Evolutionary conservation across 64 coral and sea anemone species (phyloP), one percentile per base, ranked within the genome.

Genomic region (Astreopora myriophthalma): DNA sequence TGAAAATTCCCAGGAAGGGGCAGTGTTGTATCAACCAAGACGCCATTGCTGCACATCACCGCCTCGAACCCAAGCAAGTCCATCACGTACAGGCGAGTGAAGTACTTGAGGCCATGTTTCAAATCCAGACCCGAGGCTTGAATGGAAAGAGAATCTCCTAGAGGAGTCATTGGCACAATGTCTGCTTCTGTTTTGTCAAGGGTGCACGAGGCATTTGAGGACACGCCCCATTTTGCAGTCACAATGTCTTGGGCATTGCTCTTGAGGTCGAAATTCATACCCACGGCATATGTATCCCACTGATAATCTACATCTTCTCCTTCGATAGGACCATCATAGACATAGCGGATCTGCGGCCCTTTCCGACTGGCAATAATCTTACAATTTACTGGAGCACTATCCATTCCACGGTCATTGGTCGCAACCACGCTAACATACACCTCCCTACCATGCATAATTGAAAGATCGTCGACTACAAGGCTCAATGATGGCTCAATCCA

Each of bases 11-110:
- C 75, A 36, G 96, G 84, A 14, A 89, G 60, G 3, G 96, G 96
- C 20, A 89, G 85, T 6, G 96, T 98, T 25, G 26, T 98, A 62
- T 98, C 96, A 67, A 98, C 84, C 19, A 86, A 81, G 14, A 98
- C 38, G 10, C 96, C 96, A 73, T 98, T 75, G 69, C 96, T 98
- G 29, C 96, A 98, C 86, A 95, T 95, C 17, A 98, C 89, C 20
- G 93, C 85, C 9, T 71, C 89, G 57, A 98, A 57, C 3, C 96
- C 93, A 28, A 95, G n/a, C 0, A 57, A 28, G 69, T 98, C 89
- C 2, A 75, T 55, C 20, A 86, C 80, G n/a, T 86, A 28, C 13
- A 98, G 49, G 1, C 96, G 93, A 34, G 89, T 95, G 42, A 90
- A 98, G 33, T 98, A 98, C 44, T 77, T 95, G 7, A 60, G 63